Percentiles rank a stretch among this genome's conserved stretches.
Evolutionary conservation across 2,797 vertebrate genomes (phyloP).

Genomic region (Ctenosaura bakeri): DNA sequence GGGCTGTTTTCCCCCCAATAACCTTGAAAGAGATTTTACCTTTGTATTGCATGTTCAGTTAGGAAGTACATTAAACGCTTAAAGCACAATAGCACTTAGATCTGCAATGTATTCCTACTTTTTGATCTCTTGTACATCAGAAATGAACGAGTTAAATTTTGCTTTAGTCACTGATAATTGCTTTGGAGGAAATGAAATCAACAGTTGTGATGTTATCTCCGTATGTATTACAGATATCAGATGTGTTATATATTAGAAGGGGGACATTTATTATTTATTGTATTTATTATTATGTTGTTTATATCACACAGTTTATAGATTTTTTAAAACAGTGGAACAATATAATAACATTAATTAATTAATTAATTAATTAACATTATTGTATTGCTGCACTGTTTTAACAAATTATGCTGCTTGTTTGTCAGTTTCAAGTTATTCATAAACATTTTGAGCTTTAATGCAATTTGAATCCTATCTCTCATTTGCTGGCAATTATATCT

Average conservation of each 20-base stretch:
- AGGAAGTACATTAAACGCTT: neutral
- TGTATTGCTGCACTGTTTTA: too few relatives aligned
- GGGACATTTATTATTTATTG: neutral
- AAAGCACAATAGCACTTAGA: neutral
- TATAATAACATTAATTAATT: neutral
- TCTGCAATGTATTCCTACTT: neutral
- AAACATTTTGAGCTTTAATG: too few relatives aligned
- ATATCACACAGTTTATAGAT: neutral
- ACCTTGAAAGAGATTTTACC: slow-evolving; percentile 11
- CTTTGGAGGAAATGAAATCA: slow-evolving; percentile 20
- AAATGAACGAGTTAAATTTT: neutral
- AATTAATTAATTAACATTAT: too few relatives aligned
- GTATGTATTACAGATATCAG: neutral
- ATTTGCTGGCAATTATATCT: too few relatives aligned
- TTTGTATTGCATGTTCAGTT: neutral
- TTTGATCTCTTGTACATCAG: neutral
- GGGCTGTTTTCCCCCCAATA: neutral
- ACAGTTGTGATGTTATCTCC: slow-evolving; percentile 8
- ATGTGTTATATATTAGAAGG: slow-evolving; percentile 38
- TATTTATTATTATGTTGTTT: neutral
- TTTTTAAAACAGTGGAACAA: neutral
- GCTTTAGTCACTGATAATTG: neutral
- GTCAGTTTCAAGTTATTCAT: too few relatives aligned
- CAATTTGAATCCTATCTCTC: too few relatives aligned
- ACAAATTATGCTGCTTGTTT: too few relatives aligned